phyloP scores from a whole-genome alignment of 2,888 invertebrate genomes.

The Lasioglossum calceatum region DNA sequence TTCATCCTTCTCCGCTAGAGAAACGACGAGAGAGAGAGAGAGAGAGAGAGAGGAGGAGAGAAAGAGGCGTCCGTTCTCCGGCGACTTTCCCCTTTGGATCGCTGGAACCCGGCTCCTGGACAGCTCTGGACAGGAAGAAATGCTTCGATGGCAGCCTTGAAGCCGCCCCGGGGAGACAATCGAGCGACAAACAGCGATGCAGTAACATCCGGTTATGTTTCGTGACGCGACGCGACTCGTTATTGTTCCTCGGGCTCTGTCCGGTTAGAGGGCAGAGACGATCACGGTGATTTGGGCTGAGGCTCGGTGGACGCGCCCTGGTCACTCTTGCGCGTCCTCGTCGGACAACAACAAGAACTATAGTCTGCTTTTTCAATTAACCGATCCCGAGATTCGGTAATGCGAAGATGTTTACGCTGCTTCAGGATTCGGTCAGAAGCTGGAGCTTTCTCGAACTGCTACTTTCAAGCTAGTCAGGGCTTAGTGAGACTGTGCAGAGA shows the following conservation, averaged over 20 bases:
- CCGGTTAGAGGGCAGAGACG: constrained; percentile 19
- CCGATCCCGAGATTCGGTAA: neutral
- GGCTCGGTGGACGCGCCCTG: constrained; percentile 31
- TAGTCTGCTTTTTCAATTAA: neutral
- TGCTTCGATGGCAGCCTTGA: constrained; percentile 62
- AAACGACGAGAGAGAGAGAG: neutral
- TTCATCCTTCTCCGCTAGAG: constrained; percentile 17
- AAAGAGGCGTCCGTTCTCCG: neutral
- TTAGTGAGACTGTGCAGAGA: too few species aligned
- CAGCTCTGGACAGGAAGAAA: constrained; percentile 38
- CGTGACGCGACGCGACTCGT: constrained; percentile 50
- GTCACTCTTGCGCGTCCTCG: constrained; percentile 24
- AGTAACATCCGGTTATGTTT: constrained; percentile 63
- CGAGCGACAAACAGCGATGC: constrained; percentile 48
- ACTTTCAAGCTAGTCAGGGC: too few species aligned
- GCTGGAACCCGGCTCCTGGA: constrained; percentile 1
- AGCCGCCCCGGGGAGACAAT: constrained; percentile 54
- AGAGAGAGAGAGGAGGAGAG: neutral
- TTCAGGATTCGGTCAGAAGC: neutral
- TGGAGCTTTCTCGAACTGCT: too few species aligned
- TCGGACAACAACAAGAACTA: neutral
- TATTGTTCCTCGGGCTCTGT: constrained; percentile 45
- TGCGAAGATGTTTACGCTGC: neutral
- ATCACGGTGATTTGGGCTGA: constrained; percentile 44
- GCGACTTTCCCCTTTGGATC: constrained; percentile 17